Conservation (phyloP, 1,140 invertebrate species). For the Thaumatotibia leucotreta region DNA sequence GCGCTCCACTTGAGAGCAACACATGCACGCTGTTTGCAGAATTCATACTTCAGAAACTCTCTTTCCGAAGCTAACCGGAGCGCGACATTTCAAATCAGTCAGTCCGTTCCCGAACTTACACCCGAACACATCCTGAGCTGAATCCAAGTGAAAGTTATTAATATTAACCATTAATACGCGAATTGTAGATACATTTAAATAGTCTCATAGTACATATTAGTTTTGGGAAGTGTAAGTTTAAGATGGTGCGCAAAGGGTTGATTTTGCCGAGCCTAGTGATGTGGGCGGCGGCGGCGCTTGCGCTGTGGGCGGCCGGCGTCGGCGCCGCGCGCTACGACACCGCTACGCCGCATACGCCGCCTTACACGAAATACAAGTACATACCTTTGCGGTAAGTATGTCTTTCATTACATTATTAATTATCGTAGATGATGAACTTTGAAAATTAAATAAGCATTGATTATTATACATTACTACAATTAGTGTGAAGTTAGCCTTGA, state of each 20-base stretch:
- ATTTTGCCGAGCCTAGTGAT: slow-evolving; percentile 48
- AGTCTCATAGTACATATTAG: too few relatives aligned
- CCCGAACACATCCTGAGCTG: slow-evolving; percentile 29
- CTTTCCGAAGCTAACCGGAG: slow-evolving; percentile 54
- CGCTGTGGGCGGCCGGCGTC: slow-evolving; percentile 51
- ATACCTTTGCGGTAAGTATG: slow-evolving; percentile 57
- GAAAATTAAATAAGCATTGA: too few relatives aligned
- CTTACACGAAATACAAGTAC: slow-evolving; percentile 52
- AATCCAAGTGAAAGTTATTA: slow-evolving; percentile 19
- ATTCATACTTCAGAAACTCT: slow-evolving; percentile 49
- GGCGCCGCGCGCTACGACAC: slow-evolving; percentile 52
- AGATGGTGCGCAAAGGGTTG: slow-evolving; percentile 35
- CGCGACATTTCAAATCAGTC: slow-evolving; percentile 38
- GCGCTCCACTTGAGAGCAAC: slow-evolving; percentile 41
- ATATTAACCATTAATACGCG: not conserved
- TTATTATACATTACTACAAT: too few relatives aligned
- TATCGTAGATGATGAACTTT: too few relatives aligned
- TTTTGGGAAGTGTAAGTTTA: too few relatives aligned
- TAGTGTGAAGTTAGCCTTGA: too few relatives aligned
- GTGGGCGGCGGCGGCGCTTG: slow-evolving; percentile 44
- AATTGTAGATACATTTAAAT: too few relatives aligned
- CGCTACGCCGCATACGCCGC: slow-evolving; percentile 57
- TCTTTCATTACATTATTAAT: too few relatives aligned
- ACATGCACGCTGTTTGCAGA: slow-evolving; percentile 54
- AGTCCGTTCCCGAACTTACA: slow-evolving; percentile 41